A percentile compares a stretch with the other conserved stretches of the same genome.
Evolutionary conservation across 1,140 invertebrate species (phyloP).

Genomic region (Camponotus pennsylvanicus): DNA sequence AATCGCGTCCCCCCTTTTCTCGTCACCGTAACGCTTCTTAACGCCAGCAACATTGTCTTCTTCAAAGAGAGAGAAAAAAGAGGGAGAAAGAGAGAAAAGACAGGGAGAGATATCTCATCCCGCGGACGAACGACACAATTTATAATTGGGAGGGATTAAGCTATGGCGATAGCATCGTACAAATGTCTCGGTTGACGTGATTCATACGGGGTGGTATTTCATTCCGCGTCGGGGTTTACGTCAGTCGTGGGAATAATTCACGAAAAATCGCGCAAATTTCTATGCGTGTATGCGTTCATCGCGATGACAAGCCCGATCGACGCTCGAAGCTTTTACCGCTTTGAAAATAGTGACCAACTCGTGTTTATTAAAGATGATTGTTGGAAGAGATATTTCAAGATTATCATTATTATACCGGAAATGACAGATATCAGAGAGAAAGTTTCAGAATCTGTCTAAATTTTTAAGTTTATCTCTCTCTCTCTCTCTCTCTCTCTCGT

Average conservation of each 20-base stretch:
- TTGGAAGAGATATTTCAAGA: not conserved
- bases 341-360: not conserved
- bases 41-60: constrained; percentile 57
- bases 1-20: constrained; percentile 57
- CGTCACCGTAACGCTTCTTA: constrained; percentile 67
- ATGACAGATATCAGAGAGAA: not conserved
- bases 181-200: constrained; percentile 60
- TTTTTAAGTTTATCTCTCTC: no score
- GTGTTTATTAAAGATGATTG: not conserved
- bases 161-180: constrained; percentile 55
- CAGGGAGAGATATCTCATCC: not conserved
- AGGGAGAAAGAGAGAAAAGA: not conserved
- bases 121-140: constrained; percentile 47
- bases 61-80: not conserved
- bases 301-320: not conserved
- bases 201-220: constrained; percentile 63
- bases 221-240: constrained; percentile 38
- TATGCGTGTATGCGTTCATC: not conserved
- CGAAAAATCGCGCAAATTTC: constrained; percentile 46
- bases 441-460: no score
- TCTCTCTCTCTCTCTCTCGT: no score
- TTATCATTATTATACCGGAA: no score
- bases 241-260: constrained; percentile 47
- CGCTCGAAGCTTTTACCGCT: not conserved
- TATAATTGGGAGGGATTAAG: constrained; percentile 64